Evolutionary conservation across 2,888 invertebrate species (phyloP).

Genomic region (Pimpla rufipes): DNA sequence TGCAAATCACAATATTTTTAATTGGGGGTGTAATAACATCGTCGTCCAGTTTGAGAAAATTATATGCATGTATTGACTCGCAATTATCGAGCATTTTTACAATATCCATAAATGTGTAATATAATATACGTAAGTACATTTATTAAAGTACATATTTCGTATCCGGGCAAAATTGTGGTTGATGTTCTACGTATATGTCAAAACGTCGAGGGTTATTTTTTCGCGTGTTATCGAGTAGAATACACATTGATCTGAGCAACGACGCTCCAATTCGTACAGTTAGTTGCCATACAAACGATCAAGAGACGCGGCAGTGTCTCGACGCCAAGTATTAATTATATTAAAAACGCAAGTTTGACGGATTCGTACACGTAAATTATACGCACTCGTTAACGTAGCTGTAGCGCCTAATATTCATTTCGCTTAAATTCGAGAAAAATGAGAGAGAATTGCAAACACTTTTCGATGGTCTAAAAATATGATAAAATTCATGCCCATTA

Average conservation of each 20-base stretch:
- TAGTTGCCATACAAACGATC: background rate
- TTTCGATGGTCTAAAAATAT: too few species aligned
- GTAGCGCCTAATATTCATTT: too few species aligned
- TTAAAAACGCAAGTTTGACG: constrained; percentile 13
- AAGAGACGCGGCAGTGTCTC: too few species aligned
- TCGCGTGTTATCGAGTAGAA: background rate
- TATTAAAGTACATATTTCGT: constrained; percentile 52
- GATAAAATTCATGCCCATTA: too few species aligned
- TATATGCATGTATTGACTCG: constrained; percentile 63
- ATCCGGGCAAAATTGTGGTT: constrained; percentile 35
- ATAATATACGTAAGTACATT: constrained; percentile 61
- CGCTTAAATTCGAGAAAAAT: too few species aligned
- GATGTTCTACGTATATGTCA: constrained; percentile 8
- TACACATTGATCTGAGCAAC: background rate
- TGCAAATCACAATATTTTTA: background rate
- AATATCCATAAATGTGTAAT: constrained; percentile 51
- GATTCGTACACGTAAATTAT: background rate
- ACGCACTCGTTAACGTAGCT: constrained; percentile 9
- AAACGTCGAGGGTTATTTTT: constrained; percentile 25
- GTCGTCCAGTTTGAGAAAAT: constrained; percentile 55
- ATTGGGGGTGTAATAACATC: background rate
- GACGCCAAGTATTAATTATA: too few species aligned
- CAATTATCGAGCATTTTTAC: constrained; percentile 52
- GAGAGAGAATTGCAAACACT: too few species aligned
- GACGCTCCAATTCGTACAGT: background rate